Percentiles rank a stretch among this genome's conserved stretches.
phyloP scores from a whole-genome alignment of 2,113 vertebrate species.

The Falcunculus frontatus region DNA sequence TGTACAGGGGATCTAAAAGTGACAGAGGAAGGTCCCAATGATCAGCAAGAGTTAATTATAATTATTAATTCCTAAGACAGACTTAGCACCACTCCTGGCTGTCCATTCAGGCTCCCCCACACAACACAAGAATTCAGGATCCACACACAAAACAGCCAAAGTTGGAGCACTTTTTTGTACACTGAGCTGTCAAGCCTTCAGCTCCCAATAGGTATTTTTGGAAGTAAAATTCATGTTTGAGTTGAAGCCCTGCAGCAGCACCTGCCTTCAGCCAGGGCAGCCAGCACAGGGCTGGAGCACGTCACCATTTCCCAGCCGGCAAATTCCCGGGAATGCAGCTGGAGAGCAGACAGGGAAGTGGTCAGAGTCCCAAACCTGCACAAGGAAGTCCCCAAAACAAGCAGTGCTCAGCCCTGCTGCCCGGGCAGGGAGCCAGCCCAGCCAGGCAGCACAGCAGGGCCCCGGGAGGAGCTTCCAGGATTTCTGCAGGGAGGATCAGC shows the following conservation, averaged over 20 bases:
- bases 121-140: fast-evolving
- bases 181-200: background rate
- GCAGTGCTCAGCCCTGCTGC: background rate
- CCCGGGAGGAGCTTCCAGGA: fast-evolving
- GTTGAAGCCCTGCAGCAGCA: background rate
- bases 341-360: background rate
- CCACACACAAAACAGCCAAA: background rate
- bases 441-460: background rate
- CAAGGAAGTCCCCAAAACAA: background rate
- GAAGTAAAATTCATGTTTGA: fast-evolving
- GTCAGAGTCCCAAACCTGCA: background rate
- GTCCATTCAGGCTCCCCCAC: background rate
- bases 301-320: background rate
- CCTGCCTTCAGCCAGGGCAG: background rate
- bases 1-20: background rate
- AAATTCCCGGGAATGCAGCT: background rate
- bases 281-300: background rate
- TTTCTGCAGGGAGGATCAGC: no score
- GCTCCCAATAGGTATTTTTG: background rate
- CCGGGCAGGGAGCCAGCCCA: background rate
- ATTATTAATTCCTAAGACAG: background rate
- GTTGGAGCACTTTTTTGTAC: fast-evolving
- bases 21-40: fast-evolving
- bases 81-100: background rate
- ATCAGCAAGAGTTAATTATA: background rate